Percentiles rank a stretch among this genome's conserved stretches.
These are phyloP conservation scores for Capricornis sumatraensis DNA, from an alignment of 2,113 vertebrate genomes.

Conservation along the genomic window DNA sequence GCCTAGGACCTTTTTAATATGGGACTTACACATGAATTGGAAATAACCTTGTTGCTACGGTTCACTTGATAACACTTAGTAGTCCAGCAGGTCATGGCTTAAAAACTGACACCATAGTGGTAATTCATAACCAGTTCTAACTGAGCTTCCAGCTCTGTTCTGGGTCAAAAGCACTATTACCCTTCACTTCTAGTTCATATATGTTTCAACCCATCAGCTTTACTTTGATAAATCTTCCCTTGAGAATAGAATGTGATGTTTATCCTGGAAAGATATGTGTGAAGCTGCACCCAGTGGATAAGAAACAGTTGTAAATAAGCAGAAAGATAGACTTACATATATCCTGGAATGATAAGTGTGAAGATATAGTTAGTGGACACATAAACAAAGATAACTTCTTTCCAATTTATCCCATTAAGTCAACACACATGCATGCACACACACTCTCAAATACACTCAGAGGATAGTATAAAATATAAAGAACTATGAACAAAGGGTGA, in stretches of 20 bases:
- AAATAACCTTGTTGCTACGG: slow-evolving; percentile 22
- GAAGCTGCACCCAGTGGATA: background rate
- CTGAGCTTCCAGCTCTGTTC: background rate
- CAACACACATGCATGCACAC: background rate
- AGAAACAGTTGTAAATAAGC: background rate
- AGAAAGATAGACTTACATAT: background rate
- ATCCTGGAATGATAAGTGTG: background rate
- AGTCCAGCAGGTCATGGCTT: slow-evolving; percentile 37
- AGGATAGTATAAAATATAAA: background rate
- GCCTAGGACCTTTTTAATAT: slow-evolving; percentile 29
- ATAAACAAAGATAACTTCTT: background rate
- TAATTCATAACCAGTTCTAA: slow-evolving; percentile 50
- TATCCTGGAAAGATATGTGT: background rate
- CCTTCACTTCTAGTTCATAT: slow-evolving; percentile 32
- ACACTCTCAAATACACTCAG: background rate
- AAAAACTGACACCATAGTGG: background rate
- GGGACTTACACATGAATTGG: background rate
- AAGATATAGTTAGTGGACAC: background rate
- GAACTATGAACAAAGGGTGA: background rate
- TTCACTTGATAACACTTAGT: slow-evolving; percentile 5
- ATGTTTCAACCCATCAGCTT: slow-evolving; percentile 17
- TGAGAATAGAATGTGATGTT: slow-evolving; percentile 24
- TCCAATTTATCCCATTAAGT: background rate
- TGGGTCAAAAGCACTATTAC: slow-evolving; percentile 55
- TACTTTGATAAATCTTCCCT: slow-evolving; percentile 45